Conservation (phyloP, 2,888 invertebrate genomes). For the Cryptosula pallasiana region DNA sequence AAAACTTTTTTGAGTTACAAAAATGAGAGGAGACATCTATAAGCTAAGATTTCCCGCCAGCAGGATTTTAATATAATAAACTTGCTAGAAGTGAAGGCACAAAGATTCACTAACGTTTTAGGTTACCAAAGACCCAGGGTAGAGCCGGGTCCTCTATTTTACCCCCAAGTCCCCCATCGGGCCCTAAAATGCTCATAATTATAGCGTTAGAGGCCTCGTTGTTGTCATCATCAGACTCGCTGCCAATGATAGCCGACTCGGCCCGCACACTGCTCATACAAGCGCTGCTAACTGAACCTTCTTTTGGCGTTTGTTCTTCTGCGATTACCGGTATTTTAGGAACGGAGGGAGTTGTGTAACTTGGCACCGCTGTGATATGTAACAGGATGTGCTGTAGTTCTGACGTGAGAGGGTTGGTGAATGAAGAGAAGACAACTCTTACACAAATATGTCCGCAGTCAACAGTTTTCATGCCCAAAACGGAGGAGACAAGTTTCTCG, state of each 20-base stretch:
- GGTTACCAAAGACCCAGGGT: not conserved
- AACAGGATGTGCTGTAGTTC: conserved; percentile 6
- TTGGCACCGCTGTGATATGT: not conserved
- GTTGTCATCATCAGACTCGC: conserved; percentile 7
- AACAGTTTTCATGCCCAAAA: not conserved
- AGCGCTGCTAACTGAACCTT: not conserved
- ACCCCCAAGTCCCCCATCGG: conserved; percentile 21
- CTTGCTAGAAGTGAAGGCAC: no score
- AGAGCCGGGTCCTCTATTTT: not conserved
- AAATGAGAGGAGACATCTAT: no score
- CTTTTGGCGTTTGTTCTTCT: not conserved
- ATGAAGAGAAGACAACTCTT: conserved; percentile 7
- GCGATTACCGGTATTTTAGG: not conserved
- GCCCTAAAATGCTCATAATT: conserved; percentile 14
- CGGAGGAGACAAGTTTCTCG: not conserved
- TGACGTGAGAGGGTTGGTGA: conserved; percentile 1
- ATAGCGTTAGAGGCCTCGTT: conserved; percentile 15
- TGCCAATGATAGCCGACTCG: not conserved
- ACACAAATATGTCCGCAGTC: not conserved
- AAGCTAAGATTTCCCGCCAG: no score
- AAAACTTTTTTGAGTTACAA: no score
- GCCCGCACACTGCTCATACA: not conserved
- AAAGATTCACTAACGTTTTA: not conserved
- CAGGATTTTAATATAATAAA: no score
- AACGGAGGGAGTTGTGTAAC: not conserved